Evolutionary conservation across 1,140 invertebrate species (phyloP), one percentile per base, ranked within the genome.

Genomic region (Platyura marginata): DNA sequence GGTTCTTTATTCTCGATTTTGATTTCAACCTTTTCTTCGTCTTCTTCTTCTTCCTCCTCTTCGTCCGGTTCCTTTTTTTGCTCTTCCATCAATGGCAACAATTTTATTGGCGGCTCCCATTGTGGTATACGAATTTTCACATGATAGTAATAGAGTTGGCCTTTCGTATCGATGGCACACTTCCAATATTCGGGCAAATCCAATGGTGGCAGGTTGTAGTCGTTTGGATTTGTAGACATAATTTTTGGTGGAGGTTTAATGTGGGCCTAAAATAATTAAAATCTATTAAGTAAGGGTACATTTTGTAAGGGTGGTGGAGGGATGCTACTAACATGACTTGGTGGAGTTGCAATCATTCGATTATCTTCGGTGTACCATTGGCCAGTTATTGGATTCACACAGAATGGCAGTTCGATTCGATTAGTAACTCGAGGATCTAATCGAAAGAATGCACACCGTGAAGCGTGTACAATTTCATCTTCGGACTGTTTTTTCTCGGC

Each of bases 121-220:
- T 93, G 89, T 2, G 86, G 76, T 51, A 82, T 69, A 42, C 86
- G 73, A 20, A 82, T 75, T 49, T 79, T 79, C 0, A 80, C 66
- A 59, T 95, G 88, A 61, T 93, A 96, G 64, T 93, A 97, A 59
- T 94, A 97, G 0, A 76, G 71, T 45, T 86, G 66, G 2, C 90
- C 89, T 35, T 84, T 75, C 16, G 18, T n/a, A 59, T 92, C 87
- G 36, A 74, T 71, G 0, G 83, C 79, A 51, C 75, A 81, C 51
- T 85, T 83, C 90, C 91, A 96, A 54, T 81, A 75, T 0, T 80
- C 79, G 4, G 90, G 89, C 35, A 95, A 56, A 51, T 79, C 76
- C 1, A 72, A 61, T 0, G 69, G 61, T 0, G 76, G 75, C 33
- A 61, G 33, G 32, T 48, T 49, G 38, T 61, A 61, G 19, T 60